Evolutionary conservation across 1,140 invertebrate genomes (phyloP).

Genomic region (Hestina assimilis): DNA sequence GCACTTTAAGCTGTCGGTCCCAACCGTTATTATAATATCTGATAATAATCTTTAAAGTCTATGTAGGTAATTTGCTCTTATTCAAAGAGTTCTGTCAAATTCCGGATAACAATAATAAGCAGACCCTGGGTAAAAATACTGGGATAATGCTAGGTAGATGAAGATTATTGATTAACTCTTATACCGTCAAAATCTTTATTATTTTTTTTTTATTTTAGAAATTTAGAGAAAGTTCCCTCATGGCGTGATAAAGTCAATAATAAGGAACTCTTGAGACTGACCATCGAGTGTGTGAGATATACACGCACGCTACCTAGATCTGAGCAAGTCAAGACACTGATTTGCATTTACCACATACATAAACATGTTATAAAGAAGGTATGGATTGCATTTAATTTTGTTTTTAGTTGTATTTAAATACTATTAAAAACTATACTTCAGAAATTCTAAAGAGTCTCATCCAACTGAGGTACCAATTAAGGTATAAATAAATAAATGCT

Average conservation of each 20-base stretch:
- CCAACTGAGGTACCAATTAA: too few species aligned
- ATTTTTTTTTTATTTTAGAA: slow-evolving; percentile 39
- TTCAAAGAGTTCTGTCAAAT: too few species aligned
- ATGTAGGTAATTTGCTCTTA: too few species aligned
- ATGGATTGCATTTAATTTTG: slow-evolving; percentile 6
- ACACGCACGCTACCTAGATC: slow-evolving; percentile 32
- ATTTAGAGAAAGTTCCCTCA: slow-evolving; percentile 55
- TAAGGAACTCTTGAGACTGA: slow-evolving; percentile 40
- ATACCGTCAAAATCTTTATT: too few species aligned
- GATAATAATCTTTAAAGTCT: too few species aligned
- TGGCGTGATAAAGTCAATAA: slow-evolving; percentile 47
- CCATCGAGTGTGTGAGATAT: slow-evolving; percentile 53
- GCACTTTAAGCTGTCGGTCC: not conserved
- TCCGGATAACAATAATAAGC: too few species aligned
- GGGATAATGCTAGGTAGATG: too few species aligned
- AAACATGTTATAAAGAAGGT: slow-evolving; percentile 54
- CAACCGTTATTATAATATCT: not conserved
- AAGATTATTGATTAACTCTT: too few species aligned
- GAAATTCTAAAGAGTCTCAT: too few species aligned
- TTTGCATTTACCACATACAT: slow-evolving; percentile 59
- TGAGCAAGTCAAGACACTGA: slow-evolving; percentile 46
- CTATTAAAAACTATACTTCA: too few species aligned
- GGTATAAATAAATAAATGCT: too few species aligned
- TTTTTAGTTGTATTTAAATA: slow-evolving; percentile 9
- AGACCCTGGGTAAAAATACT: too few species aligned